Percentiles rank a stretch among this genome's conserved stretches.
These are phyloP conservation scores for Zaprionus obscuricornis DNA, from an alignment of 2,888 invertebrate species.

Conservation along the genomic window DNA sequence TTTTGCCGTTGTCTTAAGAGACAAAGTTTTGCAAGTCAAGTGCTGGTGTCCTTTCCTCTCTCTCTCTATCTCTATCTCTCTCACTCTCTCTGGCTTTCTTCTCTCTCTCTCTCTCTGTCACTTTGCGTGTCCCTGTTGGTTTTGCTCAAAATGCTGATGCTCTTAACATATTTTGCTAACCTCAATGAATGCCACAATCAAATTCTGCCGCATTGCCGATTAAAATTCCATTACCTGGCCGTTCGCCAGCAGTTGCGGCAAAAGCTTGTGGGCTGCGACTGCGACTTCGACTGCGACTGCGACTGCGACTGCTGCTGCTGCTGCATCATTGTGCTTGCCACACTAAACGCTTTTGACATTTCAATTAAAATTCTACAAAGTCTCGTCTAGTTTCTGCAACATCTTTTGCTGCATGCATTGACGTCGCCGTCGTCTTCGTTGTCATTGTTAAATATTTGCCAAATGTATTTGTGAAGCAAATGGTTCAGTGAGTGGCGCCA, in stretches of 20 bases:
- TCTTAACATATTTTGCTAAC: conserved; percentile 70
- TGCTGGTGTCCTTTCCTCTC: too few species aligned
- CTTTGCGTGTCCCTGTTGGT: conserved; percentile 8
- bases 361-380: conserved; percentile 75
- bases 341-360: conserved; percentile 78
- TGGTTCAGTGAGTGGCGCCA: conserved; percentile 52
- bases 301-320: conserved; percentile 26
- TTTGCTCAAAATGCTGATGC: conserved; percentile 22
- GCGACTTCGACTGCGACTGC: conserved; percentile 13
- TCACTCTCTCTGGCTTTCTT: too few species aligned
- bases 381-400: conserved; percentile 50
- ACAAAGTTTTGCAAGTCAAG: too few species aligned
- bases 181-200: conserved; percentile 76
- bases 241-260: conserved; percentile 38
- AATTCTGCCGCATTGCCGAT: conserved; percentile 69
- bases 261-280: background rate
- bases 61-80: too few species aligned
- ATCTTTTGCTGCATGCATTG: conserved; percentile 55
- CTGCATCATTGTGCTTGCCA: conserved; percentile 54
- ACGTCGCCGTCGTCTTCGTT: conserved; percentile 21
- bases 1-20: too few species aligned
- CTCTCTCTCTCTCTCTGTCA: conserved; percentile 1
- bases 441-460: conserved; percentile 60
- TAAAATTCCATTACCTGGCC: conserved; percentile 66
- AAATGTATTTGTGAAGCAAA: conserved; percentile 60